Conservation (phyloP, 37 sponge, comb jelly and placozoan genomes). For the Tethya wilhelma region DNA sequence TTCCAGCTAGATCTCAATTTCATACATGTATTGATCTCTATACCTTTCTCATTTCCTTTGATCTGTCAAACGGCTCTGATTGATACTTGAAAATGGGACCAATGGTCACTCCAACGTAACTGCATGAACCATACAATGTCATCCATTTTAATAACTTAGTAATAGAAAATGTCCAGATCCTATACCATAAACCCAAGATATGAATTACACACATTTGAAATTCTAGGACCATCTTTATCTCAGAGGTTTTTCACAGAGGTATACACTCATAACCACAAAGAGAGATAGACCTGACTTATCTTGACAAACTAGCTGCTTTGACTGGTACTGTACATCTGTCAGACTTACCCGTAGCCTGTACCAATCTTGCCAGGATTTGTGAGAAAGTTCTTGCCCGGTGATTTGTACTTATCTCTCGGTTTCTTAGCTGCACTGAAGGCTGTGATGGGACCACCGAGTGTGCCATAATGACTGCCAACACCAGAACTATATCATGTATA, state of each 20-base stretch:
- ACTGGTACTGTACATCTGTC: no score
- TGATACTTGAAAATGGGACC: constrained; percentile 56
- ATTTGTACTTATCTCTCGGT: constrained; percentile 53
- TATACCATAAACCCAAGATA: no score
- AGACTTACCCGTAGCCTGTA: constrained; percentile 96
- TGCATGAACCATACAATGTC: constrained; percentile 3
- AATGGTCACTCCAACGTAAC: constrained; percentile 83
- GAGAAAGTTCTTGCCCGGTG: constrained; percentile 87
- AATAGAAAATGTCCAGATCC: no score
- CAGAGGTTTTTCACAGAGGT: no score
- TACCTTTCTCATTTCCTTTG: constrained; percentile 66
- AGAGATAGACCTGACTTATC: no score
- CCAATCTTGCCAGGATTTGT: constrained; percentile 92
- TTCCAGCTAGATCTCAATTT: no score
- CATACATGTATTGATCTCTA: background rate
- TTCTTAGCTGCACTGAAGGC: constrained; percentile 77
- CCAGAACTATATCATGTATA: constrained; percentile 65
- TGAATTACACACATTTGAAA: no score
- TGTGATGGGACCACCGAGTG: constrained; percentile 57
- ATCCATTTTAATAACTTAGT: background rate
- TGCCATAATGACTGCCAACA: constrained; percentile 87
- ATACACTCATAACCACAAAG: no score
- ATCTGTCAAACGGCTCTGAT: constrained; percentile 70
- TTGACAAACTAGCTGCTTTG: no score
- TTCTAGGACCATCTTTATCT: no score